phyloP scores from a whole-genome alignment of 2,888 invertebrate species.

The Brassicogethes aeneus region DNA sequence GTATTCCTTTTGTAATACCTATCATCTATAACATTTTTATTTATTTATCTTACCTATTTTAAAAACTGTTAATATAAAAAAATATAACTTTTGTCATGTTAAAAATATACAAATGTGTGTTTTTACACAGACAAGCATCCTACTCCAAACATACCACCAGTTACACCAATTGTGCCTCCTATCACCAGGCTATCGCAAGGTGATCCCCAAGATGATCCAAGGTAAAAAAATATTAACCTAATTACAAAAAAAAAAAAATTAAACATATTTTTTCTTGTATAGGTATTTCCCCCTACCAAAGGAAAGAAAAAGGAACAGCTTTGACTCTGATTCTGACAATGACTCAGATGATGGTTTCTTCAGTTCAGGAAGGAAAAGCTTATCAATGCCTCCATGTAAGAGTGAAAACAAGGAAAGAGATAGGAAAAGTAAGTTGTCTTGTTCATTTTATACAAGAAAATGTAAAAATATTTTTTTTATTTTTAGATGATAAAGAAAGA shows the following conservation, averaged over 20 bases:
- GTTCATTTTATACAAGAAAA: no score
- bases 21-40: no score
- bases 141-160: not conserved
- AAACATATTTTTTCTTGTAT: no score
- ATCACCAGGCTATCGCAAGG: conserved; percentile 31
- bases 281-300: conserved; percentile 62
- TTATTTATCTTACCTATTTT: no score
- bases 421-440: no score
- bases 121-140: no score
- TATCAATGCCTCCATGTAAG: not conserved
- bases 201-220: conserved; percentile 57
- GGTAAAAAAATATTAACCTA: not conserved
- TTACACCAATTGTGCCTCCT: conserved; percentile 24
- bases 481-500: no score
- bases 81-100: no score
- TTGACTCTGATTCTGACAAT: conserved; percentile 59
- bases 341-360: conserved; percentile 47
- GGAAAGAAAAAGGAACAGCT: conserved; percentile 57
- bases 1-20: no score
- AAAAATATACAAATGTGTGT: no score
- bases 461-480: no score
- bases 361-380: conserved; percentile 39
- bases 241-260: not conserved
- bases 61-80: no score
- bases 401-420: not conserved